These are phyloP conservation scores for Sycophaga agraensis DNA, from an alignment of 1,140 invertebrate species.

Conservation along the genomic window DNA sequence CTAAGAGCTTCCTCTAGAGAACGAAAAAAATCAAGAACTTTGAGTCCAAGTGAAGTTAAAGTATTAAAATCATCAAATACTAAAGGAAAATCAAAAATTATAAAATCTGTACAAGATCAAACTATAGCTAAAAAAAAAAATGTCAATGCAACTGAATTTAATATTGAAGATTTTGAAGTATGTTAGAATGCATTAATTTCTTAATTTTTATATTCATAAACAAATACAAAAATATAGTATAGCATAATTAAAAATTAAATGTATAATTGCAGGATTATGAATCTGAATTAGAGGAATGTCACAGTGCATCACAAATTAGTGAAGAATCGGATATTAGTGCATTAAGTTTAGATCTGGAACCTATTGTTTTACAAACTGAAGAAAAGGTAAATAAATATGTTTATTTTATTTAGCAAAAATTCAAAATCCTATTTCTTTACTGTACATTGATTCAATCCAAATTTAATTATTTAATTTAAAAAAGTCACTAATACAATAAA, in stretches of 20 bases:
- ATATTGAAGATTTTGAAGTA: slow-evolving; percentile 60
- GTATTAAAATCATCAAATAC: slow-evolving; percentile 32
- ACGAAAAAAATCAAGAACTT: slow-evolving; percentile 40
- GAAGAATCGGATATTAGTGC: slow-evolving; percentile 42
- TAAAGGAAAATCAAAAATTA: slow-evolving; percentile 4
- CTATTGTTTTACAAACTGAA: slow-evolving; percentile 43
- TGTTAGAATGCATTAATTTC: neutral
- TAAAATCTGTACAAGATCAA: neutral
- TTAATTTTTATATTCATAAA: slow-evolving; percentile 1
- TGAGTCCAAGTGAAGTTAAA: slow-evolving; percentile 49
- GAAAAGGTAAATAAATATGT: slow-evolving; percentile 37
- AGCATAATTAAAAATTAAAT: neutral
- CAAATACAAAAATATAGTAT: neutral
- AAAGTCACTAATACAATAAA: no score
- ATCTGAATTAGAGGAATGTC: slow-evolving; percentile 61
- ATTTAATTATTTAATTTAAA: neutral
- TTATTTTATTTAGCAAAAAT: neutral
- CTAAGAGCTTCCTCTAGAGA: slow-evolving; percentile 34
- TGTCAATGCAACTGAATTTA: slow-evolving; percentile 30
- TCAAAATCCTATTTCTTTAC: neutral
- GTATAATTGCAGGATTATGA: slow-evolving; percentile 56
- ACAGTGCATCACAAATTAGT: slow-evolving; percentile 46
- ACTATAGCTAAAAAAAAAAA: neutral
- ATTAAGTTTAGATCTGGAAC: slow-evolving; percentile 35
- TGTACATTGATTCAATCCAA: no score